Evolutionary conservation across 2,797 vertebrate species (phyloP).

Genomic region (Botia kubotai): DNA sequence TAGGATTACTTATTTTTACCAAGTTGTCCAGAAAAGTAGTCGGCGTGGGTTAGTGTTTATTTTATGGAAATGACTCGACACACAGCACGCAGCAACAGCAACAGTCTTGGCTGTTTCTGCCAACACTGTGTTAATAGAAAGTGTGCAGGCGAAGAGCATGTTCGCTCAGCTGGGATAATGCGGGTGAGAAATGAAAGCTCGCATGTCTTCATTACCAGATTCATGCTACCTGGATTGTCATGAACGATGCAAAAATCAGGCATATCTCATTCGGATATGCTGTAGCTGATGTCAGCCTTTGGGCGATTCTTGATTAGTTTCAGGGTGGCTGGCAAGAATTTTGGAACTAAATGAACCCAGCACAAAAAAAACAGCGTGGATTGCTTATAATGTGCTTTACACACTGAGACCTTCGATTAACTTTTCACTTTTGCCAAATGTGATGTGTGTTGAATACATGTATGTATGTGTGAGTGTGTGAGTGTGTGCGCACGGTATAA

Average conservation of each 20-base stretch:
- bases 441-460: slow-evolving; percentile 56
- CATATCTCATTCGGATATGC: neutral
- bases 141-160: neutral
- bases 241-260: neutral
- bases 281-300: neutral
- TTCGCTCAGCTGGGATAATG: neutral
- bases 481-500: neutral
- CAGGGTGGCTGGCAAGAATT: too few relatives aligned
- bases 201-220: neutral
- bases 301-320: too few relatives aligned
- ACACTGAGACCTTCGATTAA: too few relatives aligned
- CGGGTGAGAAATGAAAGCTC: neutral
- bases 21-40: neutral
- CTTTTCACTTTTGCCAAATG: too few relatives aligned
- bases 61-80: slow-evolving; percentile 7
- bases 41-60: neutral
- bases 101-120: neutral
- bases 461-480: slow-evolving; percentile 19
- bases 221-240: neutral
- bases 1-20: too few relatives aligned
- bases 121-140: neutral
- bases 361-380: too few relatives aligned
- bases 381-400: too few relatives aligned
- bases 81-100: neutral
- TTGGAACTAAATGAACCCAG: too few relatives aligned